Conservation (phyloP, 2,888 invertebrate genomes). For the Heteromurus nitidus region DNA sequence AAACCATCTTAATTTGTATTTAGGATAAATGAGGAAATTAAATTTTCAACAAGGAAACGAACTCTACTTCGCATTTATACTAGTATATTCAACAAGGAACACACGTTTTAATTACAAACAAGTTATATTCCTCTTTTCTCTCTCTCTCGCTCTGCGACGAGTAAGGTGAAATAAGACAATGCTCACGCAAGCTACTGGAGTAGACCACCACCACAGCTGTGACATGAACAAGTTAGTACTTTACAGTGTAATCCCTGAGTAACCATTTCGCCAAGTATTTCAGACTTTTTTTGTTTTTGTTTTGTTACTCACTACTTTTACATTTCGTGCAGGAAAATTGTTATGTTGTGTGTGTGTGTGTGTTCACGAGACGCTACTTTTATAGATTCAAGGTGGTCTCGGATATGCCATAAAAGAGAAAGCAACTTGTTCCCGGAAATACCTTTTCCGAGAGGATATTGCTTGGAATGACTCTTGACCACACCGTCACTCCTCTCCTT, state of each 20-base stretch:
- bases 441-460: slow-evolving; percentile 44
- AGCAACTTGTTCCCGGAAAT: slow-evolving; percentile 31
- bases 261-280: neutral
- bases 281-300: neutral
- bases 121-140: no score
- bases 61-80: no score
- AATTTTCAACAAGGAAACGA: no score
- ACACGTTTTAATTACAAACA: neutral
- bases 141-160: neutral
- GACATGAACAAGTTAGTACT: neutral
- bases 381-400: slow-evolving; percentile 17
- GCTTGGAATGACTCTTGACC: slow-evolving; percentile 35
- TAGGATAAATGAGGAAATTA: no score
- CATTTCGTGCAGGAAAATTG: neutral
- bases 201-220: neutral
- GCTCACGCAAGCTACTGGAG: neutral
- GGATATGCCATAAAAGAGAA: slow-evolving; percentile 19
- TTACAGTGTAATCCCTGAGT: neutral
- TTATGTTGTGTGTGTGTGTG: neutral
- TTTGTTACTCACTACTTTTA: neutral
- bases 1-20: no score
- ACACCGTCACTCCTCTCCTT: slow-evolving; percentile 4
- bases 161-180: neutral
- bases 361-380: neutral
- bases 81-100: no score